phyloP scores from a whole-genome alignment of 2,113 vertebrate genomes.

The Calonectris borealis region DNA sequence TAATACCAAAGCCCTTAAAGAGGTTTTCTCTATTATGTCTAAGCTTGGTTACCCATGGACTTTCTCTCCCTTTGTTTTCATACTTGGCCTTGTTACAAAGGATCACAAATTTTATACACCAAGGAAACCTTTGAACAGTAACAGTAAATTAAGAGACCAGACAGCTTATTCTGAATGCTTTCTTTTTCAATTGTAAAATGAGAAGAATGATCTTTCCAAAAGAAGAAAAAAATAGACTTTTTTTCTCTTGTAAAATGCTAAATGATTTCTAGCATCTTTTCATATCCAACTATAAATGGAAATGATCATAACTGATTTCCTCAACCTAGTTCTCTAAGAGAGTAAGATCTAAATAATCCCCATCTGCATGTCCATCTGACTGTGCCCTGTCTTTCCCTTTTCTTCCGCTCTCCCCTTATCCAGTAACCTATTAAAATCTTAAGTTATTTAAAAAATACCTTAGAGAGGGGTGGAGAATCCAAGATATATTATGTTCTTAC shows the following conservation, averaged over 20 bases:
- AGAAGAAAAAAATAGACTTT: neutral
- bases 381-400: neutral
- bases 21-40: neutral
- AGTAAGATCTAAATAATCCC: neutral
- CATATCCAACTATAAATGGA: neutral
- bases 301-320: neutral
- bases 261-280: neutral
- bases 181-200: neutral
- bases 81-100: constrained; percentile 29
- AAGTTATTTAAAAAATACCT: neutral
- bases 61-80: constrained; percentile 32
- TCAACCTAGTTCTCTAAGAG: neutral
- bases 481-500: neutral
- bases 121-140: constrained; percentile 20
- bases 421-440: neutral
- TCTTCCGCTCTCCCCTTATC: neutral
- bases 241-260: neutral
- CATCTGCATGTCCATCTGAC: neutral
- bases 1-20: neutral
- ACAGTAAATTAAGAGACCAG: constrained; percentile 6
- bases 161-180: neutral
- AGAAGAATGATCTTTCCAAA: neutral
- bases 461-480: neutral
- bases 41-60: neutral
- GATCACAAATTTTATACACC: neutral